These are phyloP conservation scores for Stenotaenia linearis DNA, from an alignment of 2,888 invertebrate genomes.

Conservation along the genomic window DNA sequence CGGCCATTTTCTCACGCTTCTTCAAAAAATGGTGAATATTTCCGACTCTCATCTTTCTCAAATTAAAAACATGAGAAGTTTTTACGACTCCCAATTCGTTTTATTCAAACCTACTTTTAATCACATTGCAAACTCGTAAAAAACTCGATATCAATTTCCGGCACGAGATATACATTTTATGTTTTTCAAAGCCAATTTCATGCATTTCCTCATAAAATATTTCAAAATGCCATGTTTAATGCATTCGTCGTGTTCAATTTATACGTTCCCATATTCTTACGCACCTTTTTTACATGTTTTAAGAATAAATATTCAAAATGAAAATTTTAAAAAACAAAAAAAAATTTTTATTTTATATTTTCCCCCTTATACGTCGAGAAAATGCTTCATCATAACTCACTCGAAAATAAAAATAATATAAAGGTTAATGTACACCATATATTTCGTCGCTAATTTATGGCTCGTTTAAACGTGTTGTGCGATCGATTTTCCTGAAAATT, in stretches of 20 bases:
- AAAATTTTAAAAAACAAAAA: no score
- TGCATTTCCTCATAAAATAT: background rate
- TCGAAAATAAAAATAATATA: no score
- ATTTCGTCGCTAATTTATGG: no score
- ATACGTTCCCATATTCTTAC: background rate
- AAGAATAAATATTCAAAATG: no score
- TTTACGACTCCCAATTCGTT: background rate
- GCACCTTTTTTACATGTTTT: no score
- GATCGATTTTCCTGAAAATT: no score
- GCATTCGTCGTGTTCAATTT: background rate
- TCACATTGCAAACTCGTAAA: background rate
- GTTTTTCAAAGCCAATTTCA: background rate
- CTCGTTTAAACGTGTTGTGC: no score
- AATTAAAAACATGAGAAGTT: background rate
- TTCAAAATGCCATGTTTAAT: background rate
- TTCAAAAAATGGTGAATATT: background rate
- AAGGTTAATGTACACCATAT: no score
- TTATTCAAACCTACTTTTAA: background rate
- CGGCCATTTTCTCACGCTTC: constrained; percentile 2
- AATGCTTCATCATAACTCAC: no score
- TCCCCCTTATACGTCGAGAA: no score
- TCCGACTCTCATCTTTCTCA: background rate
- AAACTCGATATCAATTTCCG: background rate
- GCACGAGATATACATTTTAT: background rate
- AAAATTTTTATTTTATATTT: no score